Base-by-base conservation (phyloP, 1,140 invertebrate genomes). In the Trichogramma pretiosum region DNA sequence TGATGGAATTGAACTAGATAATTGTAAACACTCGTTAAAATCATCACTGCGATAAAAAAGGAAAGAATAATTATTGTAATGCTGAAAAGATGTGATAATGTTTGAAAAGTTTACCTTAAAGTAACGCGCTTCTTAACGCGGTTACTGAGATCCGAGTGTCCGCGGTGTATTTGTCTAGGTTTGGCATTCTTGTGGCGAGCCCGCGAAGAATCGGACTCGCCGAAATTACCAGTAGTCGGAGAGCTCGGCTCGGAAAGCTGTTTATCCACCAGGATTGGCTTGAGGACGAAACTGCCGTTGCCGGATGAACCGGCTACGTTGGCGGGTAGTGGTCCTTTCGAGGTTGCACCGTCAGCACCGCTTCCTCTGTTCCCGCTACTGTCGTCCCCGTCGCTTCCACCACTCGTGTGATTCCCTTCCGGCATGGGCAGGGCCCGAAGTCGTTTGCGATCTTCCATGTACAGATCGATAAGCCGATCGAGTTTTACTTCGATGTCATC, bases 401-500 rank as follows among this genome's bases (percentile, higher is more conserved):
- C 46, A 21, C 39, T 37, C 11, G 18, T 14, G 17, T 18, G 10
- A 22, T 55, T 52, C 3, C 52, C n/a, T 14, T 57, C 58, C 21
- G 59, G 56, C 51, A 72, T 62, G 38, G 75, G 74, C 54, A 79
- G 65, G 50, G 74, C 63, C 59, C 75, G 58, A 55, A 82, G 67
- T 54, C 76, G 72, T 66, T 85, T 82, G 60, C 90, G 77, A 70
- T 94, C 90, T 68, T 93, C 89, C 77, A 90, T 80, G 66, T 93
- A 93, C 72, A 94, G 77, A 63, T 95, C 91, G 63, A 95, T 81
- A 58, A 96, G 78, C 68, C 93, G 82, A 72, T 95, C 90, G 62
- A 96, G 74, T 76, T 95, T 95, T 60, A 80, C 80, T 74, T 94
- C 91, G 68, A 92, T 91, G 66, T 93, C 89, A 64, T 93, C 90